Conservation (phyloP, 2,797 vertebrate genomes). For the Delichon dasypus region DNA sequence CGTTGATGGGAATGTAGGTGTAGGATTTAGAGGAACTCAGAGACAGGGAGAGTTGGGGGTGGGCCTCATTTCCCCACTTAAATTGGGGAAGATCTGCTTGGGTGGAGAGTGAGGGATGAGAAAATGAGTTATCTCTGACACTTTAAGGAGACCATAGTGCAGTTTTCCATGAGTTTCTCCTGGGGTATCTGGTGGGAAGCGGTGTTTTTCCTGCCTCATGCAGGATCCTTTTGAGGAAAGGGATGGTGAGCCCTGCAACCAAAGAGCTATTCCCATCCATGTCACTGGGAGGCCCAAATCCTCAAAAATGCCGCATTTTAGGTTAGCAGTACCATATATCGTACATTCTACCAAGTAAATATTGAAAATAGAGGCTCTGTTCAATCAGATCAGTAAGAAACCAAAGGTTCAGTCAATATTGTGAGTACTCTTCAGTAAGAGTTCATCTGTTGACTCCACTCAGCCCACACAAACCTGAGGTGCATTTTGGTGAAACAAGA, state of each 20-base stretch:
- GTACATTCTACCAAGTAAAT: neutral
- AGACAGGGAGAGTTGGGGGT: neutral
- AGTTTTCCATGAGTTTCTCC: neutral
- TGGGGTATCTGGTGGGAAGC: neutral
- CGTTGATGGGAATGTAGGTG: neutral
- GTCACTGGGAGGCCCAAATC: neutral
- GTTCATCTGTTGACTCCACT: neutral
- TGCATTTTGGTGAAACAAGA: slow-evolving; percentile 11
- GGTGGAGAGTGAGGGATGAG: neutral
- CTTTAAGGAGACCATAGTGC: neutral
- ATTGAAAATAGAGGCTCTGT: neutral
- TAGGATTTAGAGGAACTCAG: neutral
- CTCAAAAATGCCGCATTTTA: neutral
- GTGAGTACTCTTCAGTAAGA: neutral
- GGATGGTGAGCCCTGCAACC: neutral
- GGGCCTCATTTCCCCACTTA: neutral
- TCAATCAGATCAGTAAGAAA: neutral
- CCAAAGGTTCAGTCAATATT: slow-evolving; percentile 31
- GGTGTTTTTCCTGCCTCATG: neutral
- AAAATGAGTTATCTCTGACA: neutral
- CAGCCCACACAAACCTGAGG: slow-evolving; percentile 21
- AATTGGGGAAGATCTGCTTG: neutral
- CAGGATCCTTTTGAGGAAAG: neutral
- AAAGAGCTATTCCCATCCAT: neutral
- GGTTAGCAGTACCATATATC: neutral